phyloP scores from a whole-genome alignment of 2,113 vertebrate genomes.

The Uria lomvia region DNA sequence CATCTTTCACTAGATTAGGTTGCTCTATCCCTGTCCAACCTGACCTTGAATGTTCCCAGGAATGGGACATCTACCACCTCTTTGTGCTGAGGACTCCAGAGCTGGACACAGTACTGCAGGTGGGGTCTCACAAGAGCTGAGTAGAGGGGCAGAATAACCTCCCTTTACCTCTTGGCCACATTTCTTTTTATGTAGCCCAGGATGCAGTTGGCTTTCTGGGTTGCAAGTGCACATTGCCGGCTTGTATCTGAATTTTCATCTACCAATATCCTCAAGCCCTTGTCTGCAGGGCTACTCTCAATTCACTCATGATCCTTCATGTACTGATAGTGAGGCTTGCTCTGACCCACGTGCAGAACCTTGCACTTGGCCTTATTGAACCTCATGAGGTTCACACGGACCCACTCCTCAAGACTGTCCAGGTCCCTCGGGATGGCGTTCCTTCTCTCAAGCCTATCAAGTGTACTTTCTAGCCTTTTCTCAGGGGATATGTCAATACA shows the following conservation, averaged over 20 bases:
- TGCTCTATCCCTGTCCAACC: not conserved
- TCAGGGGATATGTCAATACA: not conserved
- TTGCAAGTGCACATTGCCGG: accelerated
- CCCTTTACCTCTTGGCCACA: not conserved
- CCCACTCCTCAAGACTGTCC: not conserved
- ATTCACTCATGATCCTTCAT: not conserved
- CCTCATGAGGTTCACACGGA: accelerated
- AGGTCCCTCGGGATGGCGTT: not conserved
- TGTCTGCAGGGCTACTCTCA: not conserved
- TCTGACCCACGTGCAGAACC: not conserved
- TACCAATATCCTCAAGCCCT: not conserved
- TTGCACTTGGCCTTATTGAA: not conserved
- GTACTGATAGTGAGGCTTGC: not conserved
- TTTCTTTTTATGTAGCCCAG: not conserved
- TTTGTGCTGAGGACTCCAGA: not conserved
- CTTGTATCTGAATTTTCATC: not conserved
- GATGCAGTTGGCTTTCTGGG: not conserved
- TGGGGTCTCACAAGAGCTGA: not conserved
- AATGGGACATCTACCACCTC: not conserved
- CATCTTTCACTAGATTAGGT: not conserved
- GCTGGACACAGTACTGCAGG: not conserved
- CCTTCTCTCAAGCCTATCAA: not conserved
- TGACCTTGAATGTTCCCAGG: not conserved
- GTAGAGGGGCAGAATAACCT: not conserved
- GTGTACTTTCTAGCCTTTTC: not conserved